phyloP scores from a whole-genome alignment of 2,888 invertebrate genomes.

The Drosophila sordidapex region DNA sequence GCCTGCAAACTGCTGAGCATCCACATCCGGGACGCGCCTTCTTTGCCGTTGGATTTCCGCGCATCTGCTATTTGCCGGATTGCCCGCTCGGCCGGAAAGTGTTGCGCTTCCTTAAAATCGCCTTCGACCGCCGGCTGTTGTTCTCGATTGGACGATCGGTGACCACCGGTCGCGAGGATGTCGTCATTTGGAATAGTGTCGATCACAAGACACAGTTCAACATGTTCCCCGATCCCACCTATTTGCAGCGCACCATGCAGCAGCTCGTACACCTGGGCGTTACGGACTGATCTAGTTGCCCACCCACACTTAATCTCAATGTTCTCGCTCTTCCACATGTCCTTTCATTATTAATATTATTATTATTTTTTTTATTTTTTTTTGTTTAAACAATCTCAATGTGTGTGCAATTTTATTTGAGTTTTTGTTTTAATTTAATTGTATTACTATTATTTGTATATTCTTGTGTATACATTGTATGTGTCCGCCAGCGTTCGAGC shows the following conservation, averaged over 20 bases:
- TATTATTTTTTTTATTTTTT: slow-evolving; percentile 5
- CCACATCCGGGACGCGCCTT: slow-evolving; percentile 93
- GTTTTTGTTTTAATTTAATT: slow-evolving; percentile 49
- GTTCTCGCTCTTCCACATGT: slow-evolving; percentile 53
- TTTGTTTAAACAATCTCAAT: slow-evolving; percentile 64
- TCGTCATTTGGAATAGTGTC: slow-evolving; percentile 96
- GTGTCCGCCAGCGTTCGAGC: slow-evolving; percentile 62
- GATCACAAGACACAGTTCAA: slow-evolving; percentile 93
- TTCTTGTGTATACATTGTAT: slow-evolving; percentile 27
- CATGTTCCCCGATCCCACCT: slow-evolving; percentile 92
- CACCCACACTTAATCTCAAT: slow-evolving; percentile 5
- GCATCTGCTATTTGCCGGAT: slow-evolving; percentile 93
- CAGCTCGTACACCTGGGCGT: slow-evolving; percentile 85
- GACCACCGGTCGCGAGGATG: slow-evolving; percentile 96
- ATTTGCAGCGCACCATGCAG: slow-evolving; percentile 87
- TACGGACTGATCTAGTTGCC: slow-evolving; percentile 78
- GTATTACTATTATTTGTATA: slow-evolving; percentile 38
- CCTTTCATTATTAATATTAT: slow-evolving; percentile 7
- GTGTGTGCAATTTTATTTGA: slow-evolving; percentile 78
- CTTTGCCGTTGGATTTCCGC: slow-evolving; percentile 94
- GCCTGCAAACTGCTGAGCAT: slow-evolving; percentile 92
- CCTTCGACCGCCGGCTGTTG: slow-evolving; percentile 93
- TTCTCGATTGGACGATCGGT: slow-evolving; percentile 95
- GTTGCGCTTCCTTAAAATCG: slow-evolving; percentile 90
- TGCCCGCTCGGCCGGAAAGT: slow-evolving; percentile 92